Evolutionary conservation across 2,797 vertebrate species (phyloP).

Genomic region (Darevskia mixta): DNA sequence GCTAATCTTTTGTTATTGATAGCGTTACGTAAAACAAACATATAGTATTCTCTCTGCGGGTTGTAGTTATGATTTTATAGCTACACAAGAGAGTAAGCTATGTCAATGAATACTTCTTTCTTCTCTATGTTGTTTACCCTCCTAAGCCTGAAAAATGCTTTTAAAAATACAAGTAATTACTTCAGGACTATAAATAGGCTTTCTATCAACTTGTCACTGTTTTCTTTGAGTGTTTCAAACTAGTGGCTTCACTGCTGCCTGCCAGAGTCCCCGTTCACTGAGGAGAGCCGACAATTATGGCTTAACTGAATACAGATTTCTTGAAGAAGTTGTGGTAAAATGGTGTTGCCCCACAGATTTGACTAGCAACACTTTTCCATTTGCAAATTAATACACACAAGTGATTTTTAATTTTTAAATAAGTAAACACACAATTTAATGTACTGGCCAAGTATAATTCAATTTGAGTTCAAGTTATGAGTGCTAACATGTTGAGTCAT

Average conservation of each 20-base stretch:
- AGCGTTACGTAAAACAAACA: background rate
- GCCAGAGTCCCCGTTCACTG: constrained; percentile 33
- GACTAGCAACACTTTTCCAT: constrained; percentile 27
- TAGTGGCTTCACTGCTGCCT: constrained; percentile 26
- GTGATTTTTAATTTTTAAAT: background rate
- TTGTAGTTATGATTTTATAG: constrained; percentile 9
- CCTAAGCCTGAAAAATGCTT: constrained; percentile 28
- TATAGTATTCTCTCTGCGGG: background rate
- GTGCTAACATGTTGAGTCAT: constrained; percentile 54
- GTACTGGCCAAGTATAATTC: background rate
- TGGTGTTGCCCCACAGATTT: constrained; percentile 28
- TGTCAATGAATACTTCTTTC: constrained; percentile 2
- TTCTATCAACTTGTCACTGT: constrained; percentile 22
- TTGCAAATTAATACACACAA: constrained; percentile 22
- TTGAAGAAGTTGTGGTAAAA: constrained; percentile 13
- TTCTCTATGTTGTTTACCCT: constrained; percentile 1
- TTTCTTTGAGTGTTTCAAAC: constrained; percentile 26
- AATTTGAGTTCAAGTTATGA: constrained; percentile 44
- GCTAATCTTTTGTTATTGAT: background rate
- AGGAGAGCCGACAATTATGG: constrained; percentile 38
- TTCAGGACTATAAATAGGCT: constrained; percentile 15
- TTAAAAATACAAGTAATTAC: constrained; percentile 26
- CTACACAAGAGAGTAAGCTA: background rate
- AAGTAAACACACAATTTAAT: constrained; percentile 32
- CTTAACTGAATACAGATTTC: constrained; percentile 32